Evolutionary conservation across 2,888 invertebrate species (phyloP), one percentile per base, ranked within the genome.

Genomic region (Cloeon dipterum): DNA sequence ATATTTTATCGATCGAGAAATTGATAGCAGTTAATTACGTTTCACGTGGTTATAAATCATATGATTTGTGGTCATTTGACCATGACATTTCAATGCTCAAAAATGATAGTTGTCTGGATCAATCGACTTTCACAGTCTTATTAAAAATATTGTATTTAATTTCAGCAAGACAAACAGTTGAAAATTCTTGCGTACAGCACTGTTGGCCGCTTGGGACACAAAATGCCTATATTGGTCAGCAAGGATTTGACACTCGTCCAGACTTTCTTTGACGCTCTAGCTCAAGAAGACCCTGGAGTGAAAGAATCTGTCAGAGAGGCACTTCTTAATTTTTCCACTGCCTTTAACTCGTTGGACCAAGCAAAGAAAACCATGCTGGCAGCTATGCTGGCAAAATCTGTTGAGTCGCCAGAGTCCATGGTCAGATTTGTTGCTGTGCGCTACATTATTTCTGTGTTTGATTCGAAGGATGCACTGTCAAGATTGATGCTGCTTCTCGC

Each of bases 381-480:
- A 47, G 70, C 70, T n/a, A 58, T 78, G 46, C 56, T 75, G 14
- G 66, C 78, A 51, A 63, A 74, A 55, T 71, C 79, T 59, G 72
- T 83, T 50, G 66, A 77, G 58, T 68, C 71, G 25, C 74, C 76
- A 14, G 74, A 85, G 46, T 63, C 74, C 2, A 77, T 79, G 61
- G 74, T 78, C 26, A 65, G 89, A 40, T 77, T 81, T 56, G 74
- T 82, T 26, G 79, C 83, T 3, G 81, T 78, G 48, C 68, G 81
- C 41, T 86, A 82, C 49, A 66, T 83, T 0, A 72, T 77, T 3
- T 69, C 70, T 5, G 76, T 88, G 44, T 91, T 86, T 55, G 79
- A 83, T 0, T 63, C 70, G 21, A 68, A 78, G 48, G 81, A 83
- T 53, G 71, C 81, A 1, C 76, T 82, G 0, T 78, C 88, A 1